Percentiles rank a stretch among this genome's conserved stretches.
phyloP scores from a whole-genome alignment of 2,888 invertebrate species.

The Morpho deidamia region DNA sequence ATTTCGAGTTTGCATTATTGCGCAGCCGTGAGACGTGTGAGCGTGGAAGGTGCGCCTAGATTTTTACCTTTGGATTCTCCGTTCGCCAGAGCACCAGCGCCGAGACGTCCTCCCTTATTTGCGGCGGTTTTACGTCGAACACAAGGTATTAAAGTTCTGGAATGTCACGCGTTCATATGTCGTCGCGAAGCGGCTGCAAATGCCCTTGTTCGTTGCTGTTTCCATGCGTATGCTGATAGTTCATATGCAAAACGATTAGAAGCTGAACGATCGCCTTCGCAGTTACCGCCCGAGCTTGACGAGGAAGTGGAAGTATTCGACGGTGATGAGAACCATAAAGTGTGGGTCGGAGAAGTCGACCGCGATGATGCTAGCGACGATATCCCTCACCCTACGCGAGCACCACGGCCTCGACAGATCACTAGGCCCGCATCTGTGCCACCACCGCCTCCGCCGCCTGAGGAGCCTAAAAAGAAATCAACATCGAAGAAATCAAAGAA shows the following conservation, averaged over 20 bases:
- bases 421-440: slow-evolving; percentile 88
- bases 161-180: slow-evolving; percentile 99
- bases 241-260: slow-evolving; percentile 92
- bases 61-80: slow-evolving; percentile 98
- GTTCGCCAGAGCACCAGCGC: slow-evolving; percentile 94
- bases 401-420: slow-evolving; percentile 89
- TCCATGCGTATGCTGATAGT: slow-evolving; percentile 98
- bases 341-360: slow-evolving; percentile 92
- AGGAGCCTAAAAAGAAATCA: slow-evolving; percentile 81
- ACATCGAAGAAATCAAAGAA: slow-evolving; percentile 78
- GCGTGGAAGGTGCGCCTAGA: slow-evolving; percentile 86
- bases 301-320: slow-evolving; percentile 92
- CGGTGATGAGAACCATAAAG: slow-evolving; percentile 95
- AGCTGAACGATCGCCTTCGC: slow-evolving; percentile 74
- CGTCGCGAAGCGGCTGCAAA: slow-evolving; percentile 98
- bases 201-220: slow-evolving; percentile 97
- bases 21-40: slow-evolving; percentile 94
- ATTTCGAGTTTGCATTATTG: slow-evolving; percentile 97
- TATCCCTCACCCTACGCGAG: slow-evolving; percentile 78
- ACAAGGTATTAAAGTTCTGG: slow-evolving; percentile 97
- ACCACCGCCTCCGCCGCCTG: slow-evolving; percentile 87
- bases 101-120: slow-evolving; percentile 96
- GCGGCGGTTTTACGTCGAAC: slow-evolving; percentile 97
- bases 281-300: slow-evolving; percentile 66
- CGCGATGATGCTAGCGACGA: slow-evolving; percentile 87